Percentiles rank a stretch among this genome's conserved stretches.
Conservation (phyloP, 2,113 vertebrate genomes). For the sheep (Ovis aries) region ARS-UI_Ramb_v3.0 NC_056059.1:72740501-72741000, state of each 20-base stretch:
- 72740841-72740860: neutral
- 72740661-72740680: neutral
- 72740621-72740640: neutral
- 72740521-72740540: neutral
- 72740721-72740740: neutral
- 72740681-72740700: neutral
- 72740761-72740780: neutral
- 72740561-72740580: neutral
- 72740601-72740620: neutral
- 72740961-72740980: neutral
- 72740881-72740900: neutral
- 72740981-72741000: neutral
- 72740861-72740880: neutral
- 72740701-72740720: neutral
- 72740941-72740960: neutral
- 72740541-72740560: neutral
- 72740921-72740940: neutral
- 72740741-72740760: neutral
- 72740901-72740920: neutral
- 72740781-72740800: neutral
- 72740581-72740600: neutral
- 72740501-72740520: neutral
- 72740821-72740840: neutral
- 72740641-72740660: neutral
- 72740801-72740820: too few species aligned